A percentile compares a stretch with the other conserved stretches of the same genome.
Evolutionary conservation across 1,140 invertebrate species (phyloP).

Genomic region (Wiebesia pumilae): DNA sequence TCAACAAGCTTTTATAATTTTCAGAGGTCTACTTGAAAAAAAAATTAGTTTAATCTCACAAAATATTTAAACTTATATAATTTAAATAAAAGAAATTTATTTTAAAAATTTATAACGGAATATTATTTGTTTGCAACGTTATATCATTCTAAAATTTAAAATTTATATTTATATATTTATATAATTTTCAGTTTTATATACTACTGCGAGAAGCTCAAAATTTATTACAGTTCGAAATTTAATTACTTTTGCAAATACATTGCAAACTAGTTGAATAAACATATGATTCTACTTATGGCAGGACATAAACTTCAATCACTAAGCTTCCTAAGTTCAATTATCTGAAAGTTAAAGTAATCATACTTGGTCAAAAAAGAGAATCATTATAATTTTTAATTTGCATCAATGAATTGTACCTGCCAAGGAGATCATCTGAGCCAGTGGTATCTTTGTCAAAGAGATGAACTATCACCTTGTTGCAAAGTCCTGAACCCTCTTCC

Average conservation of each 20-base stretch:
- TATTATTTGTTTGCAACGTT: no score
- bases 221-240: neutral
- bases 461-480: conserved; percentile 69
- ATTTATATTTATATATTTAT: no score
- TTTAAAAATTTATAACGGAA: no score
- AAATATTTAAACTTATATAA: no score
- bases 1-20: no score
- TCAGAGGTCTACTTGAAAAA: no score
- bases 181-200: no score
- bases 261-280: neutral
- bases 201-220: neutral
- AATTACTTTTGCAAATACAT: neutral
- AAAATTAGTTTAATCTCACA: no score
- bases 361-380: neutral
- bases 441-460: conserved; percentile 89
- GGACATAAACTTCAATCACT: neutral
- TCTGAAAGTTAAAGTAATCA: neutral
- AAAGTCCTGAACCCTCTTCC: conserved; percentile 68
- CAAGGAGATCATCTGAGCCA: conserved; percentile 85
- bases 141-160: no score
- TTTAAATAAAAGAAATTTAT: no score
- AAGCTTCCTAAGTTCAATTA: neutral
- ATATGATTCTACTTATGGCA: conserved; percentile 31
- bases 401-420: conserved; percentile 79
- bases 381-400: conserved; percentile 19